These are phyloP conservation scores for Tetragonula clypearis DNA, from an alignment of 1,140 invertebrate genomes.

Conservation along the genomic window DNA sequence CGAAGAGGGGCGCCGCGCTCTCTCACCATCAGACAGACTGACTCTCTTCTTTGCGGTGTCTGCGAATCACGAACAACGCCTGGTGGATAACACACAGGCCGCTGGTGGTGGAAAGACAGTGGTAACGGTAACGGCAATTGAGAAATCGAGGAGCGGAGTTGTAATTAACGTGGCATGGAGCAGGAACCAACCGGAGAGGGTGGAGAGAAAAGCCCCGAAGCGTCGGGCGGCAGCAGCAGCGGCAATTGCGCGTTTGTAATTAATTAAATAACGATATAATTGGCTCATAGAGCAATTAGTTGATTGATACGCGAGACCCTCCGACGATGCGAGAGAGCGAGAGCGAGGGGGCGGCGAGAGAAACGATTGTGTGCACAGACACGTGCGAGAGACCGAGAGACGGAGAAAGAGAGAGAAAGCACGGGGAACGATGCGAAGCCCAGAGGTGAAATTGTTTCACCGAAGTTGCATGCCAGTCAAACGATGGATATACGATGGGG, in stretches of 20 bases:
- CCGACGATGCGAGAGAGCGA: neutral
- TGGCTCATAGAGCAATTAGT: constrained; percentile 67
- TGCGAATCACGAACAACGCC: constrained; percentile 1
- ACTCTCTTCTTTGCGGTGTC: neutral
- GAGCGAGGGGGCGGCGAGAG: neutral
- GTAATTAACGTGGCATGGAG: constrained; percentile 54
- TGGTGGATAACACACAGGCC: neutral
- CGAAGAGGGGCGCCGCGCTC: neutral
- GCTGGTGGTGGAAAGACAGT: constrained; percentile 8
- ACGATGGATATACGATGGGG: constrained; percentile 51
- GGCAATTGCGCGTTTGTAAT: constrained; percentile 56
- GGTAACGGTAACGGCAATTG: constrained; percentile 8
- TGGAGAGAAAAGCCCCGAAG: neutral
- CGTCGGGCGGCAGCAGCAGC: neutral
- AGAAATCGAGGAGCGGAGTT: constrained; percentile 30
- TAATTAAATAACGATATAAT: constrained; percentile 76
- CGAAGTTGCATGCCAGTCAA: constrained; percentile 70
- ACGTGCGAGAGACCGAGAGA: neutral
- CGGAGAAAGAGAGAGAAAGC: constrained; percentile 6
- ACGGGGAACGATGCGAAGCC: constrained; percentile 27
- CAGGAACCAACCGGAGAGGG: constrained; percentile 48
- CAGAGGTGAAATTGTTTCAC: constrained; percentile 67
- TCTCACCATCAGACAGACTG: too few species aligned
- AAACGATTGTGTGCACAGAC: neutral
- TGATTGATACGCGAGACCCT: constrained; percentile 66